A percentile compares a stretch with the other conserved stretches of the same genome.
Conservation (phyloP, 1,140 invertebrate genomes). For the Daktulosphaira vitifoliae region DNA sequence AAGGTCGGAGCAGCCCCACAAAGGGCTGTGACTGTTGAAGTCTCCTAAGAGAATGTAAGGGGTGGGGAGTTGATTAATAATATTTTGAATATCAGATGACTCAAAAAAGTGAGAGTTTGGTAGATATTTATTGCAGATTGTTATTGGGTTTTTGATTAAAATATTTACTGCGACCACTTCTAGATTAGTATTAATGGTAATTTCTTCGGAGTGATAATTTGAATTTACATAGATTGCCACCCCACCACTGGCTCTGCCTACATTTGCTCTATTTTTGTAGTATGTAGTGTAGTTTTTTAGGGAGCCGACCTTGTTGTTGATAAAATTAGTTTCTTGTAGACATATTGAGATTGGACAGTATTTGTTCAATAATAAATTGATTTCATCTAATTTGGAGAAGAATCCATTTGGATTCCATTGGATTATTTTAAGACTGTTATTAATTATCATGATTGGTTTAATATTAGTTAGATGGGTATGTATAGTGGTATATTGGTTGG, state of each 20-base stretch:
- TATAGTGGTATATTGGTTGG: not conserved
- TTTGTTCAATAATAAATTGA: conserved; percentile 11
- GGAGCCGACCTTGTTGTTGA: not conserved
- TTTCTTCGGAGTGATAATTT: conserved; percentile 3
- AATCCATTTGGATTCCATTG: conserved; percentile 6
- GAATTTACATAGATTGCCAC: not conserved
- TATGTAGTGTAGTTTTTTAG: conserved; percentile 8
- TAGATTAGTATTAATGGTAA: conserved; percentile 14
- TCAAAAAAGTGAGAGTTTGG: conserved; percentile 12
- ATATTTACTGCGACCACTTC: conserved; percentile 2
- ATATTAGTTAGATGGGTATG: not conserved
- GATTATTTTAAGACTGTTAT: not conserved
- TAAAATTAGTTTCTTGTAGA: conserved; percentile 15
- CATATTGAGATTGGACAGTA: not conserved
- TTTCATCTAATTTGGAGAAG: not conserved
- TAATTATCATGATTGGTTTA: not conserved
- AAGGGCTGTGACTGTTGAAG: conserved; percentile 33
- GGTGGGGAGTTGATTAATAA: conserved; percentile 33
- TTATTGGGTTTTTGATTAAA: conserved; percentile 11
- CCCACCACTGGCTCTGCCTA: not conserved
- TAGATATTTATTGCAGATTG: conserved; percentile 35
- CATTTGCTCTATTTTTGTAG: conserved; percentile 1
- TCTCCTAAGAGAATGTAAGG: conserved; percentile 34
- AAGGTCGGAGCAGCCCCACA: conserved; percentile 30
- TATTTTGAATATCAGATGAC: conserved; percentile 15